Base-by-base conservation (phyloP, 2,797 vertebrate species). In the Gobionotothen gibberifrons region DNA sequence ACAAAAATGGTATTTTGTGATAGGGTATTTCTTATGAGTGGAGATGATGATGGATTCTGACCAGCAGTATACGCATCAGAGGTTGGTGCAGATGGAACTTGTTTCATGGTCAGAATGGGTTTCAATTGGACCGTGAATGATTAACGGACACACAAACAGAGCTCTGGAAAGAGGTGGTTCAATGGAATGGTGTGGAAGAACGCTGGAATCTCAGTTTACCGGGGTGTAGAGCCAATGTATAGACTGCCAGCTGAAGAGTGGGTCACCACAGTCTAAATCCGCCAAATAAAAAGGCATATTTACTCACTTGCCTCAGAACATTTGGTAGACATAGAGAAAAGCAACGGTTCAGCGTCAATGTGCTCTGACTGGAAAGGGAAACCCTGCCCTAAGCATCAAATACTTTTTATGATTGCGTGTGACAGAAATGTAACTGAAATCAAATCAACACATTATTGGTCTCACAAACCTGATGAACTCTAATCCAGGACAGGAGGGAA, bases 121-220 rank as follows among this genome's bases (percentile, higher is more conserved):
- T 80, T 67, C 42, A 79, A 71, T n/a, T 57, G 43, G 46, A 36
- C 16, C 9, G 11, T 54, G n/a, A 75, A 65, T 54, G 26, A 22
- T 43, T 59, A 64, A 29, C n/a, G 0, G 40, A 64, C 11, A 17
- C 32, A 68, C 43, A 29, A 19, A 44, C 21, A 17, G 15, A 68
- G n/a, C 16, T 11, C 1, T 43, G 44, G 10, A 49, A 48, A 44
- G 26, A 62, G 9, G 0, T 39, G 66, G 58, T 54, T 69, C 49
- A 74, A 74, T 47, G 32, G 53, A 57, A 36, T 36, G 36, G 55
- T 62, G 49, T 78, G 69, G 62, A 62, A 47, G 36, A 40, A 72
- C 1, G 4, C 44, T 1, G 22, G 44, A 62, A 57, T 66, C 12
- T 63, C 1, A 17, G 40, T 9, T 59, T 74, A 55, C 51, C 3